Base-by-base conservation (phyloP, 2,888 invertebrate genomes). In the Lottia gigantea region DNA sequence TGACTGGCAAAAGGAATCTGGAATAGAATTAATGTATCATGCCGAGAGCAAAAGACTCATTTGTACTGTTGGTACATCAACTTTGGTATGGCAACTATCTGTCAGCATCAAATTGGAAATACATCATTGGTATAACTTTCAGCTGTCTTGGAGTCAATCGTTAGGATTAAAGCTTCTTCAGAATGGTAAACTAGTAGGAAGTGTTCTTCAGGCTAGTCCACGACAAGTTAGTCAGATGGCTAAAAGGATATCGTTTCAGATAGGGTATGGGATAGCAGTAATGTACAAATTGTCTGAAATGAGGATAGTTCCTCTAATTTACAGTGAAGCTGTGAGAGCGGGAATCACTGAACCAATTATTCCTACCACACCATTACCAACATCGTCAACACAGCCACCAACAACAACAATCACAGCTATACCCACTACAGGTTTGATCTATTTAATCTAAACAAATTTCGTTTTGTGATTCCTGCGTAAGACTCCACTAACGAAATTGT, bases 91-190 rank as follows among this genome's bases (percentile, higher is more conserved):
- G 82, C 68, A 64, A 1, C 19, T 82, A 7, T 46, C 45, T 15
- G 73, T 75, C 4, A 49, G 66, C 0, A 75, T 78, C 63, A 66
- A 25, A 0, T 73, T 80, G 16, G 72, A 73, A 0, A 16, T 77
- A n/a, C 70, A 78, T 25, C 47, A 67, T 0, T 82, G 82, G 82
- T 77, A 82, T 55, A 74, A 76, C 47, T 71, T 80, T 19, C 78
- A 79, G 62, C 68, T 82, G 11, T 79, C 82, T 7, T 82, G 81
- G 80, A 78, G 76, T 46, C 68, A 71, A 26, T 70, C 73, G 31
- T 71, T 79, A 2, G 82, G 82, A 11, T 63, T 76, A 16, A 76
- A 76, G 49, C 66, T 82, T 11, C 63, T 76, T 0, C 71, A 78
- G 12, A 74, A 81, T 65, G 76, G 77, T 15, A 67, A 74, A 46